Conservation (phyloP, 1,140 invertebrate genomes). For the Chrysomallon squamiferum region DNA sequence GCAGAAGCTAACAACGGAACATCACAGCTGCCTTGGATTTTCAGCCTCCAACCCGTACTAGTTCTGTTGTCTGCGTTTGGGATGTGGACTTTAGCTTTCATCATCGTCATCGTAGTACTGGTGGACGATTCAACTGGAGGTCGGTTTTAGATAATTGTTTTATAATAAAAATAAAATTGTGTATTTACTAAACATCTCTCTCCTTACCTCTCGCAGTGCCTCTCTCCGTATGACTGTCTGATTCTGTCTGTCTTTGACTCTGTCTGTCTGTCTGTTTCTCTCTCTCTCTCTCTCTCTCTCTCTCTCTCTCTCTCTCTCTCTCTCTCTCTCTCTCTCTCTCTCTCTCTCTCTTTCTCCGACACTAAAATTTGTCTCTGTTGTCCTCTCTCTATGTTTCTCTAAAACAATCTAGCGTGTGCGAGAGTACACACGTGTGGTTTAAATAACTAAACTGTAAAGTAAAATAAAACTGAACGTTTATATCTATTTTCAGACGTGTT, state of each 20-base stretch:
- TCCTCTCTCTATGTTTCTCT: too few species aligned
- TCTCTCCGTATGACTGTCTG: not conserved
- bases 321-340: not conserved
- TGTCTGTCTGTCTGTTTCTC: not conserved
- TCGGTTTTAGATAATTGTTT: not conserved
- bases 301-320: not conserved
- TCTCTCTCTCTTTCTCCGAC: not conserved
- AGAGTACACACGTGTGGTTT: too few species aligned
- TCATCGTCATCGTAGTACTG: constrained; percentile 1
- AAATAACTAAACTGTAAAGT: too few species aligned
- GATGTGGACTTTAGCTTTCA: constrained; percentile 2
- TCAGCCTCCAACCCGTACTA: not conserved
- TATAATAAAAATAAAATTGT: not conserved
- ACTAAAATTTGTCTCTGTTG: not conserved
- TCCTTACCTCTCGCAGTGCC: not conserved
- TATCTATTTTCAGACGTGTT: not conserved
- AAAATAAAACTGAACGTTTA: too few species aligned
- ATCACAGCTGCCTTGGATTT: not conserved
- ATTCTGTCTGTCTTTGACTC: not conserved
- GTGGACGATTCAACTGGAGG: not conserved
- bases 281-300: not conserved
- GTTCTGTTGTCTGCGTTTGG: not conserved
- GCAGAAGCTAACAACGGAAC: not conserved
- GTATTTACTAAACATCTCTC: not conserved
- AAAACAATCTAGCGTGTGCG: too few species aligned